Conservation (phyloP, 2,888 invertebrate genomes). For the Tholera decimalis region DNA sequence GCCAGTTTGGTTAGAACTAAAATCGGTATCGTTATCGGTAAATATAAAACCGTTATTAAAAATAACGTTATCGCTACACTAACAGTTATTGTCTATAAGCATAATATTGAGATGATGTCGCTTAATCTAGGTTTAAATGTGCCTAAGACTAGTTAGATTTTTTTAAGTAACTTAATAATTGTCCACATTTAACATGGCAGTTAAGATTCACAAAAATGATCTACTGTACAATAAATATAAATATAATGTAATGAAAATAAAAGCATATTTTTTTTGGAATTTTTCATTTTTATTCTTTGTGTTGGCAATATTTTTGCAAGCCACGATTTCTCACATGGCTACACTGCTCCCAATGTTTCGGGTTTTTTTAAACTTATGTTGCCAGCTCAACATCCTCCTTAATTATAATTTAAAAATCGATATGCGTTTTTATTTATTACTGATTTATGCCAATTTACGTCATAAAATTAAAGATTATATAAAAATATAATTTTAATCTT, state of each 20-base stretch:
- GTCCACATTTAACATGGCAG: slow-evolving; percentile 70
- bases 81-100: slow-evolving; percentile 62
- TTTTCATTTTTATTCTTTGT: slow-evolving; percentile 45
- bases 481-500: slow-evolving; percentile 62
- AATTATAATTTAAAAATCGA: slow-evolving; percentile 1
- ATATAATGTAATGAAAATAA: slow-evolving; percentile 62
- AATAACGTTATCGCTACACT: slow-evolving; percentile 43
- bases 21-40: slow-evolving; percentile 26
- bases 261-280: slow-evolving; percentile 60
- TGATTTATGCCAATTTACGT: slow-evolving; percentile 26
- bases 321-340: slow-evolving; percentile 38
- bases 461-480: slow-evolving; percentile 38
- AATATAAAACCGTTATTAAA: slow-evolving; percentile 42
- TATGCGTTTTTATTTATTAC: slow-evolving; percentile 18
- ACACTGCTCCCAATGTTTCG: slow-evolving; percentile 12
- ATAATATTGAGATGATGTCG: slow-evolving; percentile 59
- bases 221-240: slow-evolving; percentile 66
- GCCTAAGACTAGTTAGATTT: slow-evolving; percentile 77
- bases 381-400: neutral
- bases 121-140: slow-evolving; percentile 63
- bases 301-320: slow-evolving; percentile 13
- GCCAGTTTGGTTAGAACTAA: neutral
- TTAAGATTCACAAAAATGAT: slow-evolving; percentile 68
- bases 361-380: slow-evolving; percentile 6
- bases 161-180: slow-evolving; percentile 64